Evolutionary conservation across 23 tunicate species (phyloP).

Genomic region (Oikopleura dioica): DNA sequence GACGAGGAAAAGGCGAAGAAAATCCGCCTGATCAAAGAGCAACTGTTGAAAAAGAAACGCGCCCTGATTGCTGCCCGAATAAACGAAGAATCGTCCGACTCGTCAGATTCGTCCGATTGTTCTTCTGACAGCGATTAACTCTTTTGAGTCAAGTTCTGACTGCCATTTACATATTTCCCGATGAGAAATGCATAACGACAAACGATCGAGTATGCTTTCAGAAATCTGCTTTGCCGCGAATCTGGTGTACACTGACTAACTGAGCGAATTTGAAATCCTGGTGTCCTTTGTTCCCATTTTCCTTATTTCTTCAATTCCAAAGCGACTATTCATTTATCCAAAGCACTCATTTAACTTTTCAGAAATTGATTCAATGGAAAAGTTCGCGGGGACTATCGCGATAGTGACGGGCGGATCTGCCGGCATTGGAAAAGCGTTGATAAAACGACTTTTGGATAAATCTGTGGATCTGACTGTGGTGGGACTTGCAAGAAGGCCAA

Average conservation of each 20-base stretch:
- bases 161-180: too few relatives aligned
- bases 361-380: constrained; percentile 1
- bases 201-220: too few relatives aligned
- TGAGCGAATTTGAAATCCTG: too few relatives aligned
- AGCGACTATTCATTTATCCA: too few relatives aligned
- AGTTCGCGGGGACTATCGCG: background rate
- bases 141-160: too few relatives aligned
- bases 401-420: background rate
- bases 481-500: background rate
- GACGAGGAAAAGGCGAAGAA: background rate
- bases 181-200: too few relatives aligned
- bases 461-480: background rate
- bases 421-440: background rate
- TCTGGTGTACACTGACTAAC: too few relatives aligned
- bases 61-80: background rate
- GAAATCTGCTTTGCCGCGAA: too few relatives aligned
- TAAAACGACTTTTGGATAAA: background rate
- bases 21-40: background rate
- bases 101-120: background rate
- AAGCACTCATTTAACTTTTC: background rate
- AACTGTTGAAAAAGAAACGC: background rate
- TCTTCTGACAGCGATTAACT: too few relatives aligned
- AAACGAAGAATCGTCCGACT: background rate
- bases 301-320: too few relatives aligned
- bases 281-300: too few relatives aligned